These are phyloP conservation scores for Procambarus clarkii DNA, from an alignment of 1,140 invertebrate species.

Conservation along the genomic window DNA sequence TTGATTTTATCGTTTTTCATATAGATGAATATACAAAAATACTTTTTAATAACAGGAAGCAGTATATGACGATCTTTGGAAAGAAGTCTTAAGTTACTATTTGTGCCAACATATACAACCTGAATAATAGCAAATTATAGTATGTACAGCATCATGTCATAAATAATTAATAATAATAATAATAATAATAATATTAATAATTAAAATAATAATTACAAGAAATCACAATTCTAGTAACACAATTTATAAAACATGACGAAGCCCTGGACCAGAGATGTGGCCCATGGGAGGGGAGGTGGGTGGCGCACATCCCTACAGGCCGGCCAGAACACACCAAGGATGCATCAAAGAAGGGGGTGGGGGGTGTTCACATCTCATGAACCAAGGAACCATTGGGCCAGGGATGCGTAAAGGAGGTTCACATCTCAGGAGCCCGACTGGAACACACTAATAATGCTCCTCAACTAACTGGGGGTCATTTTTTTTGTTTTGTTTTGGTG, in stretches of 20 bases:
- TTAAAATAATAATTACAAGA: conserved; percentile 21
- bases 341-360: no score
- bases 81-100: conserved; percentile 21
- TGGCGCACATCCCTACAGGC: no score
- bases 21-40: conserved; percentile 51
- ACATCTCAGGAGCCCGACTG: neutral
- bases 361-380: no score
- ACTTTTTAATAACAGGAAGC: conserved; percentile 39
- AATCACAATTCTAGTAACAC: conserved; percentile 26
- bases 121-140: conserved; percentile 24
- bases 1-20: conserved; percentile 22
- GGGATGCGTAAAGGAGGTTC: no score
- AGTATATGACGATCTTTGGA: conserved; percentile 21
- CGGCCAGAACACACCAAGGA: no score
- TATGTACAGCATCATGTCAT: conserved; percentile 15
- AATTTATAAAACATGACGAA: neutral
- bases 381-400: no score
- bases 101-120: conserved; percentile 40
- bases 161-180: conserved; percentile 42
- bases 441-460: neutral
- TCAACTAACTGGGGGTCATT: neutral
- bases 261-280: neutral
- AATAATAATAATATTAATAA: no score
- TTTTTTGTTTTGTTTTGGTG: no score
- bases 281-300: no score